phyloP scores from a whole-genome alignment of 2,113 vertebrate species.

The Cacatua alba region DNA sequence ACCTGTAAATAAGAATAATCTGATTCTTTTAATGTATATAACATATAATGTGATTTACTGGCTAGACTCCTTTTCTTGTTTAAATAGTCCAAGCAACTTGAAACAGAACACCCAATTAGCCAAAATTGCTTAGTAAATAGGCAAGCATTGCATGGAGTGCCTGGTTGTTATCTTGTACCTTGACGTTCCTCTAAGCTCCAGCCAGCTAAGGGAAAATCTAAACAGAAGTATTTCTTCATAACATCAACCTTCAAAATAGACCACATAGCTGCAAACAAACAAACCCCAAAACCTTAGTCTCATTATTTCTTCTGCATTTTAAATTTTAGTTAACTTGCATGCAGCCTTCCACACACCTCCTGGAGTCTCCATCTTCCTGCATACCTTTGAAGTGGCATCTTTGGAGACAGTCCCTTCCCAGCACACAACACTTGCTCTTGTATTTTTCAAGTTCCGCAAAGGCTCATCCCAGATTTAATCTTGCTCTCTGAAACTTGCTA shows the following conservation, averaged over 20 bases:
- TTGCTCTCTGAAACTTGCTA: background rate
- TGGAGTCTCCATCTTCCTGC: background rate
- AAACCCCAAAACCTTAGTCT: rapidly evolving
- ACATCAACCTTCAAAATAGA: background rate
- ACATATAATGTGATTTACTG: background rate
- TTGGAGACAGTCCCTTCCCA: background rate
- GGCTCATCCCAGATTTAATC: background rate
- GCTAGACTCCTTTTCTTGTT: background rate
- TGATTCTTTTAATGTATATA: background rate
- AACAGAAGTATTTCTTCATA: background rate
- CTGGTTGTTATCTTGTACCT: background rate
- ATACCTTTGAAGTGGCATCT: background rate
- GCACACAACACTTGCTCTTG: rapidly evolving
- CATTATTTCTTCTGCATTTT: background rate
- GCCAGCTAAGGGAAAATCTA: background rate
- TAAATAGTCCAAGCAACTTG: background rate
- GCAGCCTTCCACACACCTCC: background rate
- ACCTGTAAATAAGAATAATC: background rate
- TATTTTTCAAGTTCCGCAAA: background rate
- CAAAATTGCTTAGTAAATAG: background rate
- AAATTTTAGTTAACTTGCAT: background rate
- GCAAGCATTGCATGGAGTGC: background rate
- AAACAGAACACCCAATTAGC: background rate
- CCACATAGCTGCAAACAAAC: background rate
- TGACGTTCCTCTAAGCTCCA: background rate